Evolutionary conservation across 2,888 invertebrate species (phyloP), one percentile per base, ranked within the genome.

Genomic region (Ophioninae sp.): DNA sequence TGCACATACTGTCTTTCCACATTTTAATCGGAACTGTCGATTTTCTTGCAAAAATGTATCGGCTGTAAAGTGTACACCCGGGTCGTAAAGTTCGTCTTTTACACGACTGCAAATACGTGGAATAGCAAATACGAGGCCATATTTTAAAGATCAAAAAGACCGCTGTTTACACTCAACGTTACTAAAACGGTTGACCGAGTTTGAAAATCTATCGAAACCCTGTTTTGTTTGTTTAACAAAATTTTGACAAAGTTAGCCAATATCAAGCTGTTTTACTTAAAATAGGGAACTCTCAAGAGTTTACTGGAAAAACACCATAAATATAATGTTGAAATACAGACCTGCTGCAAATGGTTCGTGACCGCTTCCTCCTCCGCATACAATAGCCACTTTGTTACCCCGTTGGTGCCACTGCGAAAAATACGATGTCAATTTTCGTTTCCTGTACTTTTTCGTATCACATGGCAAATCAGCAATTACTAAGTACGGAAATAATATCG

Each of bases 281-380:
- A 56, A 30, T 20, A 9, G 68, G 6, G 20, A 73, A 51, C 23
- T 10, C 13, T 56, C 6, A 23, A 51, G 13, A 9, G 13, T 51
- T 17, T 51, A 17, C 5, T 51, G 51, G 51, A 13, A 13, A 51
- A 44, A 51, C 10, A 17, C 13, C 13, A 13, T 23, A 51, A 77
- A 63, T 37, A 71, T 10, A 51, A 37, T 6, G 58, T 13, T 39
- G 39, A n/a, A 68, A 77, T 37, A 37, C 23, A 13, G 13, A 80
- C 93, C 93, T 87, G 91, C 89, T 64, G 90, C 87, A 75, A 91
- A 93, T 0, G 98, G 97, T 91, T 98, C 97, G 90, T 97, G 97
- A 0, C 98, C 97, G 1, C 97, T 96, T 0, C 97, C 97, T 1
- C 98, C 97, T 0, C 98, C 98, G 67, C 96, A 95, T 6, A 97